Conservation (phyloP, 2,888 invertebrate species). For the Leptinotarsa juncta region DNA sequence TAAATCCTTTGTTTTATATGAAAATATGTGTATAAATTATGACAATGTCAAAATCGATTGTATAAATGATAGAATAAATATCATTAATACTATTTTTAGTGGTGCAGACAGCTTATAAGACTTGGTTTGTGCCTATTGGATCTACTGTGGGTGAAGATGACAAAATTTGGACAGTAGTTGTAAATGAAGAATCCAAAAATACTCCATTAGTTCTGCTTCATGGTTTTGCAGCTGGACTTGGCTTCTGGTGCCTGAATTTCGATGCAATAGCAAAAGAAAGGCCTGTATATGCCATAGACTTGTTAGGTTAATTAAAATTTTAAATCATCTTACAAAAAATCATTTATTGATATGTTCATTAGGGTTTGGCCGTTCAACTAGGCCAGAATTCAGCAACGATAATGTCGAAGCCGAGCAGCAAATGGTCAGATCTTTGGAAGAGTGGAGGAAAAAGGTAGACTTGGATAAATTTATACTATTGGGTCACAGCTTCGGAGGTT, state of each 20-base stretch:
- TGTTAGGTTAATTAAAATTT: slow-evolving; percentile 56
- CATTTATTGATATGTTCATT: slow-evolving; percentile 1
- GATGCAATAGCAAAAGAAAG: slow-evolving; percentile 81
- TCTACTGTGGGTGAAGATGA: slow-evolving; percentile 69
- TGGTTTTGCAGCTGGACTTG: slow-evolving; percentile 93
- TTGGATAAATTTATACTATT: slow-evolving; percentile 86
- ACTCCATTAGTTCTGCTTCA: slow-evolving; percentile 90
- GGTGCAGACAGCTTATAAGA: slow-evolving; percentile 59
- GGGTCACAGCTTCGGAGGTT: slow-evolving; percentile 95
- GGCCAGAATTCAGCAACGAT: slow-evolving; percentile 84
- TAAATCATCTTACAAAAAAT: neutral
- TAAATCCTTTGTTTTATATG: neutral
- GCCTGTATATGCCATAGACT: slow-evolving; percentile 91
- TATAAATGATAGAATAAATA: neutral
- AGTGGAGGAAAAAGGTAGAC: slow-evolving; percentile 90
- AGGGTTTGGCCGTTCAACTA: slow-evolving; percentile 94
- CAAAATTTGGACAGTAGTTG: slow-evolving; percentile 74
- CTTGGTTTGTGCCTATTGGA: slow-evolving; percentile 68
- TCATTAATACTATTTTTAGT: slow-evolving; percentile 45
- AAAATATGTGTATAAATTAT: neutral
- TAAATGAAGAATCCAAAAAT: slow-evolving; percentile 71
- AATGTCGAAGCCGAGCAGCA: slow-evolving; percentile 85
- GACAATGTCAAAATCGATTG: neutral
- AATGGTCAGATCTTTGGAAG: slow-evolving; percentile 92
- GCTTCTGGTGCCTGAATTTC: slow-evolving; percentile 91